Percentiles rank a stretch among this genome's conserved stretches.
phyloP scores from a whole-genome alignment of 2,113 vertebrate species.

The Fregetta grallaria region DNA sequence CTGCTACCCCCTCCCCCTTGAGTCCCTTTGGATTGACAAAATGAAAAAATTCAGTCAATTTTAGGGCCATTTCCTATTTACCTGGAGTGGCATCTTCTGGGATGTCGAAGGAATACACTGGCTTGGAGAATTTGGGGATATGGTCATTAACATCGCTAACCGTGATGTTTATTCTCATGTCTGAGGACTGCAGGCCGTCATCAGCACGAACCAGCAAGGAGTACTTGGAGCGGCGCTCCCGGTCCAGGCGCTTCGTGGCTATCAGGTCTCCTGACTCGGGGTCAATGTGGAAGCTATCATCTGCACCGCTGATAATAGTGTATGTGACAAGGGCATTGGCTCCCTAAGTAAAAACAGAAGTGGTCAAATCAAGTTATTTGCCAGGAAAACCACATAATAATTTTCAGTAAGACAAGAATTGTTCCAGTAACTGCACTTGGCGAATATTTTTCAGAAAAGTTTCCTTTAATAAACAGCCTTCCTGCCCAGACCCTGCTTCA shows the following conservation, averaged over 20 bases:
- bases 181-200: conserved; percentile 92
- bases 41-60: background rate
- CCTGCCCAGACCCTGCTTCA: background rate
- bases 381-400: conserved; percentile 17
- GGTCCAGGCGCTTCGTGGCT: conserved; percentile 88
- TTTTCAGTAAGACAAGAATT: background rate
- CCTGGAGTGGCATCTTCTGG: conserved; percentile 89
- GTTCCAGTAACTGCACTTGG: background rate
- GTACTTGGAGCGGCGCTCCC: conserved; percentile 92
- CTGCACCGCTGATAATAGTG: conserved; percentile 93
- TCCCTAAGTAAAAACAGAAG: conserved; percentile 77
- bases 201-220: conserved; percentile 92
- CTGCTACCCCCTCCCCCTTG: background rate
- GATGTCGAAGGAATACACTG: conserved; percentile 92
- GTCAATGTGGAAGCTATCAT: conserved; percentile 94
- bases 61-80: conserved; percentile 38
- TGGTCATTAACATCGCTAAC: conserved; percentile 95
- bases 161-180: conserved; percentile 93
- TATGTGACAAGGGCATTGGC: conserved; percentile 96
- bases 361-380: background rate
- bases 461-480: conserved; percentile 7
- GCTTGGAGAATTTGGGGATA: conserved; percentile 88
- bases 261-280: conserved; percentile 93
- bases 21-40: background rate
- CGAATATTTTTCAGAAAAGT: background rate